A percentile compares a stretch with the other conserved stretches of the same genome.
Conservation (phyloP, 2,113 vertebrate genomes). For the Zosterops hypoxanthus region DNA sequence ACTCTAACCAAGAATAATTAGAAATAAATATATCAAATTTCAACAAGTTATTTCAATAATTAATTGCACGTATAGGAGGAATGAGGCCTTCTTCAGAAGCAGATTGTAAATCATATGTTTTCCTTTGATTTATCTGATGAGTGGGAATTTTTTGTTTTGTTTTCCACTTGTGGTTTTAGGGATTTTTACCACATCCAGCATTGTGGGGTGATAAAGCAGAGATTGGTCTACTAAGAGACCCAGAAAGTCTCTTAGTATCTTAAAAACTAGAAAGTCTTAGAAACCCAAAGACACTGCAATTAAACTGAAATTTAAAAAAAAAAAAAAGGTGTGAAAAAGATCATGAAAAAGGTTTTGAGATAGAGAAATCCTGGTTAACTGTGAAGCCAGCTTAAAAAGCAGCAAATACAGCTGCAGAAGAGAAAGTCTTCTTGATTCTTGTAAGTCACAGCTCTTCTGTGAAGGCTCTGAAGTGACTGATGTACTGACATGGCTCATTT, state of each 20-base stretch:
- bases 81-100: background rate
- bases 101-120: background rate
- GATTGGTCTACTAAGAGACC: background rate
- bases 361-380: background rate
- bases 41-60: constrained; percentile 23
- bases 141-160: background rate
- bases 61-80: background rate
- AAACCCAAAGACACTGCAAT: background rate
- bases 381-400: background rate
- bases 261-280: background rate
- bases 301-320: background rate
- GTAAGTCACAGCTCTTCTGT: background rate
- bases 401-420: background rate
- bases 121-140: background rate
- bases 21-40: background rate
- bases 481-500: background rate
- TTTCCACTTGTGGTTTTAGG: background rate
- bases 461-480: background rate
- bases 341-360: background rate
- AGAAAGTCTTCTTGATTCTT: background rate
- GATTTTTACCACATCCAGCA: background rate
- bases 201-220: rapidly evolving
- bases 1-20: constrained; percentile 19
- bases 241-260: background rate
- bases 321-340: background rate